Conservation (phyloP, 1,140 invertebrate genomes). For the Dreissena rostriformis region DNA sequence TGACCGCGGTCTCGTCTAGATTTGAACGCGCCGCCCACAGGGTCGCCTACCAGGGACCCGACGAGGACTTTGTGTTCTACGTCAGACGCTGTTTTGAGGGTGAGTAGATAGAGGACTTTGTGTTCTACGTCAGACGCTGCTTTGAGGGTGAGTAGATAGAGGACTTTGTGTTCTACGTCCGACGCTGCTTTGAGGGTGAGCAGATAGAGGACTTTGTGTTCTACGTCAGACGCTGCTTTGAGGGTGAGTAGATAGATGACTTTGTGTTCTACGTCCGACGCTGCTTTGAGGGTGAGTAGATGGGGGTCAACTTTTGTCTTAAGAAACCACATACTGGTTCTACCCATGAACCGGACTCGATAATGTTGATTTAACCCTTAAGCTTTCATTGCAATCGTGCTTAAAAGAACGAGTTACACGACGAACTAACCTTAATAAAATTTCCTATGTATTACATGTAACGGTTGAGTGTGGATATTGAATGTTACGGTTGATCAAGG, state of each 20-base stretch:
- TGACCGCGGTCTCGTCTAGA: background rate
- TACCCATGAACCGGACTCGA: too few species aligned
- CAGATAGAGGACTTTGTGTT: slow-evolving; percentile 8
- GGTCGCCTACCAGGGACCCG: background rate
- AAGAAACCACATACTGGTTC: too few species aligned
- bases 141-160: slow-evolving; percentile 27
- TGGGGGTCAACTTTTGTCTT: too few species aligned
- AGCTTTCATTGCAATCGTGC: too few species aligned
- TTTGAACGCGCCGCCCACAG: background rate
- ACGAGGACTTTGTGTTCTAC: slow-evolving; percentile 24
- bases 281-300: too few species aligned
- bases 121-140: slow-evolving; percentile 32
- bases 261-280: too few species aligned
- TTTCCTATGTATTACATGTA: too few species aligned
- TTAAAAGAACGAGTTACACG: too few species aligned
- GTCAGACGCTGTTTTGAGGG: slow-evolving; percentile 39
- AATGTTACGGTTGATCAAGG: too few species aligned
- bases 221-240: slow-evolving; percentile 34
- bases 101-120: background rate
- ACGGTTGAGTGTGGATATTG: too few species aligned
- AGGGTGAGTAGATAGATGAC: slow-evolving; percentile 16
- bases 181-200: slow-evolving; percentile 36
- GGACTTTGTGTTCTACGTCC: slow-evolving; percentile 27
- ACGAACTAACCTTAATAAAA: too few species aligned
- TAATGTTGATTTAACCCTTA: too few species aligned